Percentiles rank a stretch among this genome's conserved stretches.
Evolutionary conservation across 2,797 vertebrate species (phyloP).

Genomic region (Lagodon rhomboides): DNA sequence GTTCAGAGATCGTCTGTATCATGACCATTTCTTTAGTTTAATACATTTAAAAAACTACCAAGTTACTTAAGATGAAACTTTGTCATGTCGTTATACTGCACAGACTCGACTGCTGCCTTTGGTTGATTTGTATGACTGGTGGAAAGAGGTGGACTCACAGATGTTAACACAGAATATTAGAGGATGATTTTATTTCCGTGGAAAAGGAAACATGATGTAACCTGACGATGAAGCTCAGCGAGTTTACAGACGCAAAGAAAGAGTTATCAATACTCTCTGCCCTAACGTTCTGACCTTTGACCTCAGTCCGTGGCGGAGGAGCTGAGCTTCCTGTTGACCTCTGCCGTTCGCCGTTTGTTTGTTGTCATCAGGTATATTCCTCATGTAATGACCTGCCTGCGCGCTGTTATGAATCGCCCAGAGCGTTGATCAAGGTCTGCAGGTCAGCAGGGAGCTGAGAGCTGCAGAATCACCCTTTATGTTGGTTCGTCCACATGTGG

Average conservation of each 20-base stretch:
- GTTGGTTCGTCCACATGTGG: conserved; percentile 38
- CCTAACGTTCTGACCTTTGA: conserved; percentile 50
- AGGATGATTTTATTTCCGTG: not conserved
- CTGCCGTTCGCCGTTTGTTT: conserved; percentile 23
- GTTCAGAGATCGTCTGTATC: too few species aligned
- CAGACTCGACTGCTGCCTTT: not conserved
- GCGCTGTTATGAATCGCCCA: conserved; percentile 37
- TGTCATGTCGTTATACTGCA: not conserved
- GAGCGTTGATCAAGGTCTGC: conserved; percentile 60
- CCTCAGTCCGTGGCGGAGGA: not conserved
- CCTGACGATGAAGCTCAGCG: not conserved
- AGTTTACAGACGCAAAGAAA: conserved; percentile 1
- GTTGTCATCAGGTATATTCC: conserved; percentile 21
- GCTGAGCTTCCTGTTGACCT: conserved; percentile 26
- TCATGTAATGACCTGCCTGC: conserved; percentile 30
- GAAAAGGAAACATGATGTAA: not conserved
- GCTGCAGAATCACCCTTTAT: conserved; percentile 55
- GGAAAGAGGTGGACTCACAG: not conserved
- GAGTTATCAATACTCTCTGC: not conserved
- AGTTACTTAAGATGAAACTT: too few species aligned
- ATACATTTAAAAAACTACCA: too few species aligned
- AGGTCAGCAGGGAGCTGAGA: conserved; percentile 66
- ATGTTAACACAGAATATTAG: not conserved
- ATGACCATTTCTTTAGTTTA: too few species aligned
- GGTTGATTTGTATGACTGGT: not conserved